These are phyloP conservation scores for Thripadectes ignobilis DNA, from an alignment of 2,797 vertebrate species.

Conservation along the genomic window DNA sequence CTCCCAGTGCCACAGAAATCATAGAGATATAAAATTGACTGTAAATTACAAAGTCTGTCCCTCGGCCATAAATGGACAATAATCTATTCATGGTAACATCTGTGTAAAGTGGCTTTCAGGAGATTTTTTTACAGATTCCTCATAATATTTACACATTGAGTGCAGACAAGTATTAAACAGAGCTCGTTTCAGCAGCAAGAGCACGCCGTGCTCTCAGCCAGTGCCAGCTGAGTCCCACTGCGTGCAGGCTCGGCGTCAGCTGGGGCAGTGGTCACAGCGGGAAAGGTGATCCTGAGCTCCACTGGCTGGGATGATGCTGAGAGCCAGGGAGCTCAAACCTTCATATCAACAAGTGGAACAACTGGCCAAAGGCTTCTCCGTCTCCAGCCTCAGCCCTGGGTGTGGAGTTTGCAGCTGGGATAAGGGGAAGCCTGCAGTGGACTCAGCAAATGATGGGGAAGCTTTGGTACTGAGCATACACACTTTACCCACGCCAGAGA, in stretches of 20 bases:
- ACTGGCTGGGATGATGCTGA: neutral
- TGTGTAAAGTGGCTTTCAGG: conserved; percentile 2
- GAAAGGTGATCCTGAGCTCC: neutral
- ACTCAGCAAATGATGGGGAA: neutral
- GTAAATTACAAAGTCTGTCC: conserved; percentile 8
- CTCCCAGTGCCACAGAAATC: conserved; percentile 13
- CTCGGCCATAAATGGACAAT: conserved; percentile 30
- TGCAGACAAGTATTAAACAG: conserved; percentile 24
- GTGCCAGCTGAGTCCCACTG: neutral
- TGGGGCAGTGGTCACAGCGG: rapidly evolving
- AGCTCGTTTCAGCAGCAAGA: neutral
- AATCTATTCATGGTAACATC: conserved; percentile 28
- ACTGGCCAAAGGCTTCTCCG: neutral
- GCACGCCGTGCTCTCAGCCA: rapidly evolving
- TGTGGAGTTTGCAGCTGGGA: neutral
- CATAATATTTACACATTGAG: conserved; percentile 49
- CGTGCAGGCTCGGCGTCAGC: rapidly evolving
- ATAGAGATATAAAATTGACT: neutral
- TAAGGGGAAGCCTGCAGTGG: neutral
- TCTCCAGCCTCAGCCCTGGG: neutral
- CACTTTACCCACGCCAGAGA: neutral
- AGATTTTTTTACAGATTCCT: conserved; percentile 23
- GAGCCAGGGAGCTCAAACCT: neutral
- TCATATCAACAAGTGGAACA: neutral
- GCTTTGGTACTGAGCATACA: neutral